Evolutionary conservation across 1,140 invertebrate genomes (phyloP).

Genomic region (Polypedilum vanderplanki): DNA sequence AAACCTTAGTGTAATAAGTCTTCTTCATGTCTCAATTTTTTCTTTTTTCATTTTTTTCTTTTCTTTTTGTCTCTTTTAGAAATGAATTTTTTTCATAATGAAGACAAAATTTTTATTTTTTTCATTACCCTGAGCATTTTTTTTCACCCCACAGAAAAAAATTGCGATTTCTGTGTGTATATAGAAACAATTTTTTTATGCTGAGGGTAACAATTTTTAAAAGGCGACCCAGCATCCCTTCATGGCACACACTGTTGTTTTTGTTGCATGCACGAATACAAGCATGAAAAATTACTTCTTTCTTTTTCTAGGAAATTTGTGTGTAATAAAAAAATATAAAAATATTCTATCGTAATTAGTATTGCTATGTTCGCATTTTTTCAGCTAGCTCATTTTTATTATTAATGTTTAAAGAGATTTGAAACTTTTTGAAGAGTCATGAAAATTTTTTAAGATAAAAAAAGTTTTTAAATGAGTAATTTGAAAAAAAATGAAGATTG

Average conservation of each 20-base stretch:
- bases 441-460: too few species aligned
- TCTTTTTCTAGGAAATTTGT: neutral
- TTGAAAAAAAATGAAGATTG: too few species aligned
- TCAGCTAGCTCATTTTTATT: neutral
- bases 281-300: constrained; percentile 4
- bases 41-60: too few species aligned
- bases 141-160: neutral
- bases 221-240: neutral
- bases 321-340: neutral
- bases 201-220: neutral
- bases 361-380: constrained; percentile 9
- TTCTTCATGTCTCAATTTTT: too few species aligned
- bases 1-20: too few species aligned
- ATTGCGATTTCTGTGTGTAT: neutral
- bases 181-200: neutral
- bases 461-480: too few species aligned
- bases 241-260: neutral
- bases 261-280: neutral
- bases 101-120: neutral
- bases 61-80: too few species aligned
- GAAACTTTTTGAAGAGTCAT: neutral
- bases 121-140: constrained; percentile 8
- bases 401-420: neutral
- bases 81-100: too few species aligned
- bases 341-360: constrained; percentile 5